Evolutionary conservation across 1,140 invertebrate species (phyloP), one percentile per base, ranked within the genome.

Genomic region (Drosophila pruinosa): DNA sequence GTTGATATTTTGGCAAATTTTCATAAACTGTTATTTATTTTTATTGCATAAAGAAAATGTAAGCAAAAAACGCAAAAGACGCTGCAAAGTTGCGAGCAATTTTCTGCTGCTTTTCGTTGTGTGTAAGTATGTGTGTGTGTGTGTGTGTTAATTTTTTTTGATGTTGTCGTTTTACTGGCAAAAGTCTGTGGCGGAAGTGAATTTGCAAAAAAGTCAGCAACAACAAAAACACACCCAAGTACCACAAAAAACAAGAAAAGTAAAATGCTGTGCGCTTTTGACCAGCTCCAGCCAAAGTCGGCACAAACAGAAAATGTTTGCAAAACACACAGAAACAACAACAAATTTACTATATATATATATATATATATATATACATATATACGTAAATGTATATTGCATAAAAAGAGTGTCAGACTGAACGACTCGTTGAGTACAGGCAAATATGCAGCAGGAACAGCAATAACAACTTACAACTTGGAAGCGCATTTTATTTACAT

Each of bases 1-100:
- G 72, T 64, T 82, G 63, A 73, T 82, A 69, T 83, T 85, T 89
- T 89, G 85, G 85, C 85, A 89, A 89, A 89, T 89, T 89, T 89
- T 88, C 78, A 89, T 88, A 86, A 80, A 89, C 81, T 88, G 82
- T 82, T 88, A 85, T 86, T 85, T 88, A 85, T 85, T 88, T 85
- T 78, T 78, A 85, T 79, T 71, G 82, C 80, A 85, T 68, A 76
- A 85, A 79, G 65, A 78, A 83, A 83, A 82, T 58, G 56, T 61
- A 59, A 68, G 65, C 62, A 69, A 70, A 41, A 56, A 22, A 22
- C 36, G 10, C 7, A 52, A 57, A 56, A 71, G 50, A 62, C 59
- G 59, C 47, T 50, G 39, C 54, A 61, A 80, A 79, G 67, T 78
- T 88, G 74, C 70, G 12, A 72, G 74, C 81, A 72, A 80, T 81